Conservation (phyloP, 2,113 vertebrate genomes). For the Corvus cornix region DNA sequence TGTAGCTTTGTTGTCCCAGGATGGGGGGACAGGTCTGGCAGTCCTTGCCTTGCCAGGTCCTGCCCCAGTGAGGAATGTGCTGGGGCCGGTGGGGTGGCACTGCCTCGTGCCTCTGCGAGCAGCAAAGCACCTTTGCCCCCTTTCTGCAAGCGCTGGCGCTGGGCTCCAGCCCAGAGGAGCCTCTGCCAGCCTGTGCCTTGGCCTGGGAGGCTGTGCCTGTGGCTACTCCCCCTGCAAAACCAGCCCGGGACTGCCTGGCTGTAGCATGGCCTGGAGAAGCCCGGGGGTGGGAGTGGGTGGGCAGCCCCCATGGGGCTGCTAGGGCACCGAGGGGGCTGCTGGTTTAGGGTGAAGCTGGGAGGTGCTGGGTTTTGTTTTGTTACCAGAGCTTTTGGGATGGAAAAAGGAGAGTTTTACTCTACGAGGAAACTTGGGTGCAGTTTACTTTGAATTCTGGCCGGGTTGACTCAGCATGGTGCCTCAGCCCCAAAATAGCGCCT, state of each 20-base stretch:
- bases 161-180: neutral
- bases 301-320: neutral
- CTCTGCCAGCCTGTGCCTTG: neutral
- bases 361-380: neutral
- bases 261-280: rapidly evolving
- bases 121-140: neutral
- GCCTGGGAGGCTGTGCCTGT: neutral
- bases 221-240: neutral
- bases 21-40: neutral
- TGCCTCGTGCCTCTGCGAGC: neutral
- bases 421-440: neutral
- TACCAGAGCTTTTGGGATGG: neutral
- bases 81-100: neutral
- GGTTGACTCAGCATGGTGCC: neutral
- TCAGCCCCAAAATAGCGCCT: constrained; percentile 9
- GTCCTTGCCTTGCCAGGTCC: neutral
- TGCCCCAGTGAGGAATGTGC: rapidly evolving
- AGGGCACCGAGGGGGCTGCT: neutral
- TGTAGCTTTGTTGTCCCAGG: neutral
- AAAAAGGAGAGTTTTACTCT: neutral
- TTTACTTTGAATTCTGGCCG: neutral
- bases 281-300: neutral
- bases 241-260: neutral
- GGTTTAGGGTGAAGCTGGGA: neutral
- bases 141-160: neutral